These are phyloP conservation scores for Haliclona indistincta DNA, from an alignment of 37 sponge, comb jelly and placozoan species.

Conservation along the genomic window DNA sequence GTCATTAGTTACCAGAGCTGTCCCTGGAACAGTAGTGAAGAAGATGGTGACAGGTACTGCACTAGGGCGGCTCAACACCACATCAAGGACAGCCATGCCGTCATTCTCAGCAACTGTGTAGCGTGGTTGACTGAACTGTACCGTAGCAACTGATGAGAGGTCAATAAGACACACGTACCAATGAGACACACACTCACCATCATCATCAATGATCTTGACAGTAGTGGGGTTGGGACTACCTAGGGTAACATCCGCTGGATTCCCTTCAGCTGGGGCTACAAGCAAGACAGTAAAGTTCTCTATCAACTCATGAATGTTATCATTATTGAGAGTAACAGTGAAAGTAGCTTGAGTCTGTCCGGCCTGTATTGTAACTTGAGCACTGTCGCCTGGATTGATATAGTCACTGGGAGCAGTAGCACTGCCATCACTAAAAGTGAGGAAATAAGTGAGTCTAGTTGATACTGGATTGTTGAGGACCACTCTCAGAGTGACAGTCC, in stretches of 20 bases:
- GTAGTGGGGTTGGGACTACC: background rate
- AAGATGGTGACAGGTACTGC: background rate
- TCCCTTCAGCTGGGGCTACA: background rate
- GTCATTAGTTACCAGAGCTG: background rate
- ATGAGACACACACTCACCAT: slow-evolving; percentile 6
- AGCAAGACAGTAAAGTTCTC: background rate
- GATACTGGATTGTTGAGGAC: no score
- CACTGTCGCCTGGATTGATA: no score
- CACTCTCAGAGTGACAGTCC: slow-evolving; percentile 1
- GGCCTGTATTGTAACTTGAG: no score
- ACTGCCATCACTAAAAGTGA: no score
- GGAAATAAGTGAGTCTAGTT: no score
- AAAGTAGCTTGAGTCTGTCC: background rate
- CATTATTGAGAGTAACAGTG: slow-evolving; percentile 9
- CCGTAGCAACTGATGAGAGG: background rate
- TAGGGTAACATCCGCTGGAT: no score
- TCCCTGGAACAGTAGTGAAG: background rate
- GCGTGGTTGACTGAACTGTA: slow-evolving; percentile 1
- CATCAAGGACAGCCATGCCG: slow-evolving; percentile 4
- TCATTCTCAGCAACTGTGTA: slow-evolving; percentile 25
- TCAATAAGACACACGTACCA: background rate
- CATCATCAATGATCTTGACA: slow-evolving; percentile 1
- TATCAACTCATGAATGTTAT: background rate
- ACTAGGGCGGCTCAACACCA: background rate
- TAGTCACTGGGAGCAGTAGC: no score